phyloP scores from a whole-genome alignment of 2,888 invertebrate genomes.

The Terebella lapidaria region DNA sequence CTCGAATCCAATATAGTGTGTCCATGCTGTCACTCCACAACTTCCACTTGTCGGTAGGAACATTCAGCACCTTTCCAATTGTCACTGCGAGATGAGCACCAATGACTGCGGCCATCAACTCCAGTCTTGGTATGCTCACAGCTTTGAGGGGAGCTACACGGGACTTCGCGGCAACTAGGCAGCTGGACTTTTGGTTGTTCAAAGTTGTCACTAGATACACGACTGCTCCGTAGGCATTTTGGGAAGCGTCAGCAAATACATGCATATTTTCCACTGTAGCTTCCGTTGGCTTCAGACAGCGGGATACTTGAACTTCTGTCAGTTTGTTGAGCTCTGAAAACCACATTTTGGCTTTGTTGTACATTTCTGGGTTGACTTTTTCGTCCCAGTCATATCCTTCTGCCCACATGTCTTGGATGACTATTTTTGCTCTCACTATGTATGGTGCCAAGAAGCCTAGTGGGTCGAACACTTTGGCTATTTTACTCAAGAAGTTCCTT shows the following conservation, averaged over 20 bases:
- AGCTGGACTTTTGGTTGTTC: neutral
- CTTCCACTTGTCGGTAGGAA: conserved; percentile 3
- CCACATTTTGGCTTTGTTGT: conserved; percentile 14
- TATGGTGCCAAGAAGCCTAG: conserved; percentile 32
- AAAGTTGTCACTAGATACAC: neutral
- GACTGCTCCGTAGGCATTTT: neutral
- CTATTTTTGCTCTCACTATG: conserved; percentile 28
- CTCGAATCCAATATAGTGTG: conserved; percentile 20
- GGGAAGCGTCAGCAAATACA: conserved; percentile 5
- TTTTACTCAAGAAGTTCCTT: conserved; percentile 22
- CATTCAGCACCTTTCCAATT: neutral
- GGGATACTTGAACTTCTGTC: conserved; percentile 12
- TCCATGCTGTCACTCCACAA: conserved; percentile 7
- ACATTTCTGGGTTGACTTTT: conserved; percentile 10
- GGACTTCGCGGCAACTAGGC: neutral
- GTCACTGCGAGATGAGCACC: neutral
- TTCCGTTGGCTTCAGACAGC: conserved; percentile 15
- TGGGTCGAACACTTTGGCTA: conserved; percentile 37
- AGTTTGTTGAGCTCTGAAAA: conserved; percentile 19
- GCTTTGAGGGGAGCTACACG: neutral
- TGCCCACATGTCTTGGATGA: conserved; percentile 34
- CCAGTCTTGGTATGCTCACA: conserved; percentile 6
- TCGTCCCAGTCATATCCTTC: conserved; percentile 33
- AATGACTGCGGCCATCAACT: conserved; percentile 3
- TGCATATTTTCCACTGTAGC: neutral